Evolutionary conservation across 2,113 vertebrate genomes (phyloP).

Genomic region (Micronycteris hirsuta): DNA sequence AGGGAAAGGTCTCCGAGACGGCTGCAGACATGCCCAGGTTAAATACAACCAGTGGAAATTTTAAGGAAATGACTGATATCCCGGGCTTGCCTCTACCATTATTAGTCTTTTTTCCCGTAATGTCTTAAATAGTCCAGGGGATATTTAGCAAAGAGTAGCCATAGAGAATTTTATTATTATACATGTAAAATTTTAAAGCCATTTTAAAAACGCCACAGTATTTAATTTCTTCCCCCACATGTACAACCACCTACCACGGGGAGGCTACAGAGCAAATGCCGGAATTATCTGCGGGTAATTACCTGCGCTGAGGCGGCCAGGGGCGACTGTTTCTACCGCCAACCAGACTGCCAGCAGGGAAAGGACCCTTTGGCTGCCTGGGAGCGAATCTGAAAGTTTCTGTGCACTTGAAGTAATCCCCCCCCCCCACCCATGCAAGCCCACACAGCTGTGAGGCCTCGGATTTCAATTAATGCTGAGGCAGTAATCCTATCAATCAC

Average conservation of each 20-base stretch:
- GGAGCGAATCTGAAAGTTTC: constrained; percentile 9
- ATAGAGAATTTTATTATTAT: constrained; percentile 39
- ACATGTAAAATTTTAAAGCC: constrained; percentile 41
- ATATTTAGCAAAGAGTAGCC: constrained; percentile 29
- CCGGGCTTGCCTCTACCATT: constrained; percentile 40
- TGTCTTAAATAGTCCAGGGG: constrained; percentile 38
- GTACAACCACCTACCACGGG: not conserved
- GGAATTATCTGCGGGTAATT: not conserved
- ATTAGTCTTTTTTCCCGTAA: not conserved
- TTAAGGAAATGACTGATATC: not conserved
- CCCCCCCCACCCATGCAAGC: constrained; percentile 14
- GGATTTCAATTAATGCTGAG: constrained; percentile 76
- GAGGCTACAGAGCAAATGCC: not conserved
- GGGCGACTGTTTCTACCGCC: not conserved
- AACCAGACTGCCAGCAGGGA: not conserved
- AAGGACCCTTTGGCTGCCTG: not conserved
- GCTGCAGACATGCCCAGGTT: not conserved
- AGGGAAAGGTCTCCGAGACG: not conserved
- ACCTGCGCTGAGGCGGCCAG: not conserved
- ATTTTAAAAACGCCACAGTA: constrained; percentile 31
- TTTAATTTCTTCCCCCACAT: constrained; percentile 5
- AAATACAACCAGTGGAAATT: rapidly evolving
- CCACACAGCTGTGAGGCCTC: constrained; percentile 74
- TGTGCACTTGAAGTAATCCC: not conserved
- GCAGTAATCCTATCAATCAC: constrained; percentile 72